Percentiles rank a stretch among this genome's conserved stretches.
Conservation (phyloP, 1,140 invertebrate genomes). For the Leptinotarsa undecemlineata region DNA sequence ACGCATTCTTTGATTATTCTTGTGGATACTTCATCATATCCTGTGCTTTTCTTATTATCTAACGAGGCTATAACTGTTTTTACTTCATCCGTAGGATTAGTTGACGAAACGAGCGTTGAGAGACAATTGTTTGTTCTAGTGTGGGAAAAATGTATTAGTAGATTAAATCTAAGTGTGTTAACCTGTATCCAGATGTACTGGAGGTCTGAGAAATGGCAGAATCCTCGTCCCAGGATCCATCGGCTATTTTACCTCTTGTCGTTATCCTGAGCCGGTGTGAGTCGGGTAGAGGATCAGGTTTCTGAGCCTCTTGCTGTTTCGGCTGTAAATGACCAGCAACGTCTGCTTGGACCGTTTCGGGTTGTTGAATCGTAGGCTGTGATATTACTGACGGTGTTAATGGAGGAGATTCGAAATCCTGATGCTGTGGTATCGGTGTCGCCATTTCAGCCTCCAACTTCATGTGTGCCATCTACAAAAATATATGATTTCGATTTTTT, state of each 20-base stretch:
- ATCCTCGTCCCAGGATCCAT: conserved; percentile 79
- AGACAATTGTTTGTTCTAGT: too few relatives aligned
- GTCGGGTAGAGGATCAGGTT: conserved; percentile 42
- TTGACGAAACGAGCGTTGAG: too few relatives aligned
- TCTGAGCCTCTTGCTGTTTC: conserved; percentile 20
- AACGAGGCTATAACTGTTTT: too few relatives aligned
- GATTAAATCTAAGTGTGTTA: conserved; percentile 9
- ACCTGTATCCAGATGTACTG: conserved; percentile 75
- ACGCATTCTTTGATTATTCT: too few relatives aligned
- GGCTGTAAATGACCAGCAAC: conserved; percentile 7
- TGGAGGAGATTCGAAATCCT: conserved; percentile 21
- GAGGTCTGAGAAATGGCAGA: conserved; percentile 71
- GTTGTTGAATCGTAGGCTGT: conserved; percentile 10
- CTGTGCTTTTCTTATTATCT: too few relatives aligned
- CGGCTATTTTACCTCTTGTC: conserved; percentile 54
- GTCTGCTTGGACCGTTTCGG: not conserved
- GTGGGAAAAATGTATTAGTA: too few relatives aligned
- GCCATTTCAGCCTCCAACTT: conserved; percentile 34
- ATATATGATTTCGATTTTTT: not conserved
- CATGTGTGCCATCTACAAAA: conserved; percentile 34
- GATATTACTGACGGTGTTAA: not conserved
- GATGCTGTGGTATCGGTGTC: conserved; percentile 24
- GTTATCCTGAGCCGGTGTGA: conserved; percentile 53
- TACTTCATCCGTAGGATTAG: too few relatives aligned
- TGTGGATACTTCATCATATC: too few relatives aligned